Base-by-base conservation (phyloP, 2,113 vertebrate genomes). In the Phalacrocorax aristotelis region DNA sequence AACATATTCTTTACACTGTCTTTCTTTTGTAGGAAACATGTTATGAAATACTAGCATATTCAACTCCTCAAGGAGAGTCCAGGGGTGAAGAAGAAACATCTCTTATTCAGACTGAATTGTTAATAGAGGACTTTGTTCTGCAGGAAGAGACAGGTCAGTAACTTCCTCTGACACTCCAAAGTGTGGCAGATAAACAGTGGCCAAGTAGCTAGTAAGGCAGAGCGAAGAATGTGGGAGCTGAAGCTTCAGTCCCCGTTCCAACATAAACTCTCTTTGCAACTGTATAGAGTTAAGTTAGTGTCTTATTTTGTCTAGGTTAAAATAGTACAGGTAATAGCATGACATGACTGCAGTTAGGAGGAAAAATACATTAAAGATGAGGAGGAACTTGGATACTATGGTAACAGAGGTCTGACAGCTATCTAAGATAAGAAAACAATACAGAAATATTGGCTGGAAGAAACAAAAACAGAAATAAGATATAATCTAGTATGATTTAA, bases 121-220 rank as follows among this genome's bases (percentile, higher is more conserved):
- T 77, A 69, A 25, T 13, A 77, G 16, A 70, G 10, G 2, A 19
- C 2, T 20, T 58, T 66, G 8, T 57, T 64, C 11, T n/a, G 16
- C 19, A 70, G 13, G 34, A 65, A 65, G 15, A 32, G 25, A 17
- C 3, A 78, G 36, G 13, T 3, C 5, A 65, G 3, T 62, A 58
- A 70, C 27, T 62, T 89, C 3, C 9, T 15, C 7, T 1, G 0
- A 15, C 5, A 62, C 2, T 4, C 2, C 15, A 38, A 57, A 42
- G 23, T 13, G 14, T 65, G 18, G 34, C 22, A 65, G 26, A 52
- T 34, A 80, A 70, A 46, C 9, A 66, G 10, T 36, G 38, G 18
- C 32, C 60, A 78, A 83, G 21, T 36, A 83, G 21, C 14, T 74
- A 82, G 84, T 21, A 83, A 75, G 4, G 4, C 10, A 49, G 7